Evolutionary conservation across 2,797 vertebrate species (phyloP).

Genomic region (Esox lucius): DNA sequence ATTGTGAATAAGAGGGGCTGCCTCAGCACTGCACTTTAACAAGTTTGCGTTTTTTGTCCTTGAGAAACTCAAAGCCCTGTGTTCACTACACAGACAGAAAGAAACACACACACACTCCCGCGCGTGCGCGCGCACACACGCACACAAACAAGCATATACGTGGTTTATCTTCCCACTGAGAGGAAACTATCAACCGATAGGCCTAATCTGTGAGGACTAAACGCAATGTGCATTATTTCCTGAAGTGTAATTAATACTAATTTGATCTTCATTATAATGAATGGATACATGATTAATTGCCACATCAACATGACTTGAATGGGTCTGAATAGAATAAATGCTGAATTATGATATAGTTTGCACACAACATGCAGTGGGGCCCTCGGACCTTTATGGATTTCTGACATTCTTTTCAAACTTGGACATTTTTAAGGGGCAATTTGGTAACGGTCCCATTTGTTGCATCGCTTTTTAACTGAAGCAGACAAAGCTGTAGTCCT

Average conservation of each 20-base stretch:
- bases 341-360: conserved; percentile 47
- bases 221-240: not conserved
- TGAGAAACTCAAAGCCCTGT: conserved; percentile 44
- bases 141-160: not conserved
- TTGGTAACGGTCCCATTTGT: conserved; percentile 78
- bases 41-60: conserved; percentile 69
- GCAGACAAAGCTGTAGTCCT: conserved; percentile 79
- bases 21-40: conserved; percentile 62
- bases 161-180: conserved; percentile 15
- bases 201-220: not conserved
- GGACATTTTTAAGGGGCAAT: conserved; percentile 71
- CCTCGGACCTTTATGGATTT: conserved; percentile 52
- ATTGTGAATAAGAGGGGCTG: conserved; percentile 57
- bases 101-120: not conserved
- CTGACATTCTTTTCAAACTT: conserved; percentile 68
- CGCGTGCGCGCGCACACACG: not conserved
- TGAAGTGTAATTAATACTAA: conserved; percentile 25
- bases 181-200: conserved; percentile 10
- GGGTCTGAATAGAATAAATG: conserved; percentile 50
- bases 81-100: not conserved
- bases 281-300: conserved; percentile 66
- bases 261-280: conserved; percentile 51
- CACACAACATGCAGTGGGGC: conserved; percentile 34
- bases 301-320: conserved; percentile 60
- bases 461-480: conserved; percentile 77